Conservation (phyloP, 2,797 vertebrate species). For the Menidia menidia region DNA sequence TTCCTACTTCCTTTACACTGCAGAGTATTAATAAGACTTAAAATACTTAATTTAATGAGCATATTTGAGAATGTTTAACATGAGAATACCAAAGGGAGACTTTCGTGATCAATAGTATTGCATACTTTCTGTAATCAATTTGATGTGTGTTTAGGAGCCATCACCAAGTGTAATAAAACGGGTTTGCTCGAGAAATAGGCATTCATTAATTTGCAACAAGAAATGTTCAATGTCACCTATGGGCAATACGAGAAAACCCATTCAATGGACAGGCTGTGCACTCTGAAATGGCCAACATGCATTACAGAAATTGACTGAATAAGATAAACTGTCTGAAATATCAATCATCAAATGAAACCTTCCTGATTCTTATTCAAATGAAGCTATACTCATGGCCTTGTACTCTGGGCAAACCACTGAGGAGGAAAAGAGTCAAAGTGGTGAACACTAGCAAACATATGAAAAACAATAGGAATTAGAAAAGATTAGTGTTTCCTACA, state of each 20-base stretch:
- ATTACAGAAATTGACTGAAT: conserved; percentile 41
- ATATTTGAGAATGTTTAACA: conserved; percentile 82
- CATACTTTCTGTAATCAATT: conserved; percentile 81
- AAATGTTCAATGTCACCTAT: conserved; percentile 67
- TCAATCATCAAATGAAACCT: conserved; percentile 34
- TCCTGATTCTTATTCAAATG: conserved; percentile 3
- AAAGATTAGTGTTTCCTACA: conserved; percentile 38
- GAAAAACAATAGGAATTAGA: conserved; percentile 20
- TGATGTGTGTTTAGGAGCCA: conserved; percentile 81
- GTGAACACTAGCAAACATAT: conserved; percentile 1
- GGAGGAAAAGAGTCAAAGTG: conserved; percentile 38
- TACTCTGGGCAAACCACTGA: too few relatives aligned
- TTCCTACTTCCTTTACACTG: conserved; percentile 32
- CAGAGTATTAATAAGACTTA: conserved; percentile 72
- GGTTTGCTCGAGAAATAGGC: conserved; percentile 77
- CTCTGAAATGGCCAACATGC: conserved; percentile 43
- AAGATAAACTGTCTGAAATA: conserved; percentile 29
- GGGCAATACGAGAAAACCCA: conserved; percentile 57
- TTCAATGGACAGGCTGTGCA: conserved; percentile 58
- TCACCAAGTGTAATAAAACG: conserved; percentile 82
- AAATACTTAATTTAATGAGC: conserved; percentile 84
- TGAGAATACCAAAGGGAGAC: conserved; percentile 69
- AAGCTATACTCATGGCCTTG: neutral
- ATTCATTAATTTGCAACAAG: conserved; percentile 75
- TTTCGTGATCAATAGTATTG: conserved; percentile 81